Evolutionary conservation across 2,888 invertebrate genomes (phyloP), one percentile per base, ranked within the genome.

Genomic region (Eristalis pertinax): DNA sequence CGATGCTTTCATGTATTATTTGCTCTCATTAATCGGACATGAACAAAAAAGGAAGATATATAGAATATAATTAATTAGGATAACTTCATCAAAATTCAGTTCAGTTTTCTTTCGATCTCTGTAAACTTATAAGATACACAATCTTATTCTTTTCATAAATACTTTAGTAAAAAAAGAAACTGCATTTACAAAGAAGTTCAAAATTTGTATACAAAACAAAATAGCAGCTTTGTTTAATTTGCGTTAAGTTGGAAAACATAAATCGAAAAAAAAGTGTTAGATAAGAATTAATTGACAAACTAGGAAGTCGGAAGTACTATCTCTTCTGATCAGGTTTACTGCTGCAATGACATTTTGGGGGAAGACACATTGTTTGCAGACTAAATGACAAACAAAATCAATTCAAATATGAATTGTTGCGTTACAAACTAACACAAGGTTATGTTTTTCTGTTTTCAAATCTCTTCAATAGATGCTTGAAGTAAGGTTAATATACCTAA

Each of bases 71-170:
- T 19, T 50, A 50, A 50, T 19, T 50, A 19, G 50, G 50, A 19
- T 50, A 50, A 50, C 19, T 50, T 50, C 50, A 50, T 67, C n/a
- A 32, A 41, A 68, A 68, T 26, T 76, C 56, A 78, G 50, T 80
- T 56, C 70, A 78, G 22, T 50, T 35, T 65, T n/a, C 58, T 41
- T 72, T 11, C 19, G 22, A 15, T 41, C 58, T 43, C n/a, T 29
- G 10, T 41, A 26, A 56, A 26, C 29, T 63, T 32, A 65, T 50
- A 78, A 63, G 56, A 64, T 70, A 50, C 3, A 50, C n/a, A 50
- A 43, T 43, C n/a, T n/a, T 3, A 7, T 7, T 50, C 1, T 19
- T 1, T 50, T 19, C 8, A 19, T 43, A 7, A 50, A 50, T 50
- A 19, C 50, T 19, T 50, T 19, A 50, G 50, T 50, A 50, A 60